A percentile compares a stretch with the other conserved stretches of the same genome.
phyloP scores from a whole-genome alignment of 1,140 invertebrate genomes.

The Drosophila pruinosa region DNA sequence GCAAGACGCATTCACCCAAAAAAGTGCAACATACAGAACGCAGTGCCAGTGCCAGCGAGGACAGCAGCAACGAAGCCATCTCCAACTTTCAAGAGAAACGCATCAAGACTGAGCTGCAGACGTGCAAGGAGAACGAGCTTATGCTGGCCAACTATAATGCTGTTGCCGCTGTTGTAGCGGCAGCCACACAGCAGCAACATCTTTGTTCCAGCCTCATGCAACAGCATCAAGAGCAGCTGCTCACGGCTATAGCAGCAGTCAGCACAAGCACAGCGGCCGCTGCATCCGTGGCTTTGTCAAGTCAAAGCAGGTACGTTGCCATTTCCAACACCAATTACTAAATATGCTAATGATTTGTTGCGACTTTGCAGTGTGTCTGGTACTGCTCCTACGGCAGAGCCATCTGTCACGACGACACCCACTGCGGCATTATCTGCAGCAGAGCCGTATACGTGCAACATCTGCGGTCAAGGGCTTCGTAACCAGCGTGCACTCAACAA shows the following conservation, averaged over 20 bases:
- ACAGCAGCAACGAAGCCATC: conserved; percentile 29
- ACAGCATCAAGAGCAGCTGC: conserved; percentile 51
- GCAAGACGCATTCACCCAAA: conserved; percentile 64
- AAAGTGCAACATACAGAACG: conserved; percentile 55
- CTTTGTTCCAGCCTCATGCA: conserved; percentile 45
- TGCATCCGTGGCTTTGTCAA: not conserved
- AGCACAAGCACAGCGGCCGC: not conserved
- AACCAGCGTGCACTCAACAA: conserved; percentile 51
- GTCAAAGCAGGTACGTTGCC: conserved; percentile 43
- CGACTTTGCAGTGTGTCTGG: not conserved
- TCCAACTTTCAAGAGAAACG: conserved; percentile 45
- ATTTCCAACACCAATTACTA: too few species aligned
- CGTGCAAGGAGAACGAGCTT: conserved; percentile 55
- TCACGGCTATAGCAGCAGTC: conserved; percentile 39
- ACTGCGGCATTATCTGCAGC: not conserved
- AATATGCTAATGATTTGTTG: not conserved
- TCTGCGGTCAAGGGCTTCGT: conserved; percentile 38
- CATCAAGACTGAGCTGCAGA: conserved; percentile 38
- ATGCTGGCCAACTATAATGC: conserved; percentile 71
- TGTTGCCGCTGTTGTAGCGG: conserved; percentile 54
- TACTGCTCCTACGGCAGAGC: not conserved
- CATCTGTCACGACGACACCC: not conserved
- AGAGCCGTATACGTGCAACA: conserved; percentile 24
- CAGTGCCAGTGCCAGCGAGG: conserved; percentile 34
- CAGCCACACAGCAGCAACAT: conserved; percentile 50